These are phyloP conservation scores for Oxyruncus cristatus DNA, from an alignment of 2,113 vertebrate species.

Conservation along the genomic window DNA sequence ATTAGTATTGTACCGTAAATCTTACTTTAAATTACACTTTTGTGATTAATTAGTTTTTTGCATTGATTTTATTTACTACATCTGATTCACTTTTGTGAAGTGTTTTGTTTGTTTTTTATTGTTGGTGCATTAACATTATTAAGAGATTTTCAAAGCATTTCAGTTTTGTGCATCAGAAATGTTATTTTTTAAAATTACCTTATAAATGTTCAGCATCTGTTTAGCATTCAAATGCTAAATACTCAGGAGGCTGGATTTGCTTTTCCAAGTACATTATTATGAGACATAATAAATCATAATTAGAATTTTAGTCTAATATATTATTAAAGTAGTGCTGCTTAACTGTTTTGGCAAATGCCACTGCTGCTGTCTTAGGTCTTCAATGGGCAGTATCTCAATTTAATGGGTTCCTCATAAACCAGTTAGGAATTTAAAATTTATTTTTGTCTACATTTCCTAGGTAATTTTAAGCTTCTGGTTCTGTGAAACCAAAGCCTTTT, in stretches of 20 bases:
- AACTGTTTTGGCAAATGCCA: constrained; percentile 17
- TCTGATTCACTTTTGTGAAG: not conserved
- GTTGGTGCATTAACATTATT: not conserved
- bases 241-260: not conserved
- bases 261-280: constrained; percentile 15
- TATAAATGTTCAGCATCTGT: not conserved
- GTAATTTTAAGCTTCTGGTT: not conserved
- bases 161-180: not conserved
- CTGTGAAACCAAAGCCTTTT: not conserved
- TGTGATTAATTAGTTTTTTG: not conserved
- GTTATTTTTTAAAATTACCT: not conserved
- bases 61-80: not conserved
- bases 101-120: not conserved
- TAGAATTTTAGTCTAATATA: constrained; percentile 23
- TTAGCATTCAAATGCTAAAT: constrained; percentile 1
- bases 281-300: constrained; percentile 12
- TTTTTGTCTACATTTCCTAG: not conserved
- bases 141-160: not conserved
- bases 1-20: not conserved
- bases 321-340: constrained; percentile 12
- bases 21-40: not conserved
- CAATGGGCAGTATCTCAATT: constrained; percentile 8
- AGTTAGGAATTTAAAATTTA: not conserved
- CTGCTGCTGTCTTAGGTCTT: not conserved
- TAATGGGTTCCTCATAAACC: not conserved